phyloP scores from a whole-genome alignment of 2,797 vertebrate genomes.

The Sphenodon punctatus region DNA sequence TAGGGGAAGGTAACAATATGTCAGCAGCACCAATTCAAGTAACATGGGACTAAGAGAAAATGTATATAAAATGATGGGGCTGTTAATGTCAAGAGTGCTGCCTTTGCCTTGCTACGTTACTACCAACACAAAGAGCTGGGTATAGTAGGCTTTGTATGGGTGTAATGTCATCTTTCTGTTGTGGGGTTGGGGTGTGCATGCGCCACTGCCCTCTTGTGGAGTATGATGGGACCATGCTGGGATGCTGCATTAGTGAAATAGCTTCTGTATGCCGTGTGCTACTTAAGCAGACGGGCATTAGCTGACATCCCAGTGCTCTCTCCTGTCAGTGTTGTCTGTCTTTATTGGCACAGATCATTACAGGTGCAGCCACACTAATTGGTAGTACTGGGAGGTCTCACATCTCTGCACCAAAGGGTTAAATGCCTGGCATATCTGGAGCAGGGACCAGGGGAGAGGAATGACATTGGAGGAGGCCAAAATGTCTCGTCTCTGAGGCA shows the following conservation, averaged over 20 bases:
- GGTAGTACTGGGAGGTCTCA: not conserved
- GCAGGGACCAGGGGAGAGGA: not conserved
- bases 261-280: rapidly evolving
- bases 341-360: not conserved
- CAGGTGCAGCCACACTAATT: not conserved
- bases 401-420: not conserved
- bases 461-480: not conserved
- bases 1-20: not conserved
- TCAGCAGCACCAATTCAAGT: not conserved
- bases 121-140: not conserved
- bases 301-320: not conserved
- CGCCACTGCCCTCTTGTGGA: not conserved
- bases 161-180: too few species aligned
- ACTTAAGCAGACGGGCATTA: not conserved
- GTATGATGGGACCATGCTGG: rapidly evolving
- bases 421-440: not conserved
- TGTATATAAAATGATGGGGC: not conserved
- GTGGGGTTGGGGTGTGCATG: rapidly evolving
- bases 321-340: conserved; percentile 6
- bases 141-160: not conserved
- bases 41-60: not conserved
- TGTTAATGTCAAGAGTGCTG: not conserved
- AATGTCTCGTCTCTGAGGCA: not conserved
- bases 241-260: not conserved
- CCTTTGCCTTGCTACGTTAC: not conserved